phyloP scores from a whole-genome alignment of 2,888 invertebrate genomes.

The Rhogogaster chlorosoma region DNA sequence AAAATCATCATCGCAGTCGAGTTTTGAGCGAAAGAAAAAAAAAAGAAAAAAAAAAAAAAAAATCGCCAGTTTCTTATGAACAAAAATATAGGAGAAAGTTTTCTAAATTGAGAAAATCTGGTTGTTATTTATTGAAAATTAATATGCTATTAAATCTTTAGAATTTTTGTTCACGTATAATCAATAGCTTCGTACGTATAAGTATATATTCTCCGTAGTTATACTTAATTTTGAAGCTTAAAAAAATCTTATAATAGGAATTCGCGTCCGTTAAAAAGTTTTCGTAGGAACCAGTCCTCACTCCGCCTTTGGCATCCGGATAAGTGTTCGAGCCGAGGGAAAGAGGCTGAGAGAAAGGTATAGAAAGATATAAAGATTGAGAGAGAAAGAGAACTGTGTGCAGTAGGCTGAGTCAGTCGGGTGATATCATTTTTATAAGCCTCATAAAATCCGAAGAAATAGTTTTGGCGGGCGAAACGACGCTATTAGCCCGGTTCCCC shows the following conservation, averaged over 20 bases:
- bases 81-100: too few species aligned
- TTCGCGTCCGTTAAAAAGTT: slow-evolving; percentile 20
- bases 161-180: too few species aligned
- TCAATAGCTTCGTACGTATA: too few species aligned
- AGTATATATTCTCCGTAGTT: too few species aligned
- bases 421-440: slow-evolving; percentile 74
- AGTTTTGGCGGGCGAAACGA: slow-evolving; percentile 59
- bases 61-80: neutral
- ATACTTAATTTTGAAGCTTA: too few species aligned
- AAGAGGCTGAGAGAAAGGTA: neutral
- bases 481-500: slow-evolving; percentile 60
- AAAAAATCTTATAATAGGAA: neutral
- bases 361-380: neutral
- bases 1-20: too few species aligned
- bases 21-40: neutral
- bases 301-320: slow-evolving; percentile 22
- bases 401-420: slow-evolving; percentile 56
- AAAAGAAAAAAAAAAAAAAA: neutral
- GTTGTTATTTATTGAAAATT: too few species aligned
- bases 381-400: neutral
- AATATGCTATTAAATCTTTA: too few species aligned
- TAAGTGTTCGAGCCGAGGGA: neutral
- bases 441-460: slow-evolving; percentile 72
- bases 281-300: slow-evolving; percentile 19
- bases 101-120: too few species aligned